These are phyloP conservation scores for Crocidura indochinensis DNA, from an alignment of 2,797 vertebrate species.

Conservation along the genomic window DNA sequence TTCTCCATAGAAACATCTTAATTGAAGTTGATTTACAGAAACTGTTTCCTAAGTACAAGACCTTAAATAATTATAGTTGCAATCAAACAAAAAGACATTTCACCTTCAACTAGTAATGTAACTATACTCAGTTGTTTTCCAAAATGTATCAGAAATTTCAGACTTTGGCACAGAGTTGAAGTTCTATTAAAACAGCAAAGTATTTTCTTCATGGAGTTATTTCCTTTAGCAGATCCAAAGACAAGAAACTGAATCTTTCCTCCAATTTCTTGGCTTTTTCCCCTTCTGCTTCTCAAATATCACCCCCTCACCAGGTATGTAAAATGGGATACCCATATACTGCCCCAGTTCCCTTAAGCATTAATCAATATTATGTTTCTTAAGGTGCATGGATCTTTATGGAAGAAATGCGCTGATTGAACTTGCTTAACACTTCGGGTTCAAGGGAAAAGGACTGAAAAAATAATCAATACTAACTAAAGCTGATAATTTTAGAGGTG, in stretches of 20 bases:
- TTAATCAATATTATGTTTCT: background rate
- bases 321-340: background rate
- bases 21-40: constrained; percentile 38
- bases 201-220: background rate
- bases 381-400: background rate
- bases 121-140: background rate
- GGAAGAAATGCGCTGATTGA: constrained; percentile 35
- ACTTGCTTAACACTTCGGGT: background rate
- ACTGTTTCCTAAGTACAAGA: background rate
- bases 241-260: background rate
- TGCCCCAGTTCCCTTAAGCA: background rate
- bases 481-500: constrained; percentile 75
- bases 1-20: constrained; percentile 10
- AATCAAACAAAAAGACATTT: background rate
- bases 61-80: constrained; percentile 24
- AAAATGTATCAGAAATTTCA: background rate
- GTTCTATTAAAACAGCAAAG: background rate
- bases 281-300: background rate
- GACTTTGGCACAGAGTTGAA: background rate
- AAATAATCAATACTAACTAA: constrained; percentile 74
- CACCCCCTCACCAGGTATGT: background rate
- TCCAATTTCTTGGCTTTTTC: background rate
- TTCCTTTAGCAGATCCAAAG: background rate
- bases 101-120: background rate
- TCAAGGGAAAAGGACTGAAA: constrained; percentile 31